Percentiles rank a stretch among this genome's conserved stretches.
Conservation (phyloP, 2,113 vertebrate genomes). For the Merops nubicus region DNA sequence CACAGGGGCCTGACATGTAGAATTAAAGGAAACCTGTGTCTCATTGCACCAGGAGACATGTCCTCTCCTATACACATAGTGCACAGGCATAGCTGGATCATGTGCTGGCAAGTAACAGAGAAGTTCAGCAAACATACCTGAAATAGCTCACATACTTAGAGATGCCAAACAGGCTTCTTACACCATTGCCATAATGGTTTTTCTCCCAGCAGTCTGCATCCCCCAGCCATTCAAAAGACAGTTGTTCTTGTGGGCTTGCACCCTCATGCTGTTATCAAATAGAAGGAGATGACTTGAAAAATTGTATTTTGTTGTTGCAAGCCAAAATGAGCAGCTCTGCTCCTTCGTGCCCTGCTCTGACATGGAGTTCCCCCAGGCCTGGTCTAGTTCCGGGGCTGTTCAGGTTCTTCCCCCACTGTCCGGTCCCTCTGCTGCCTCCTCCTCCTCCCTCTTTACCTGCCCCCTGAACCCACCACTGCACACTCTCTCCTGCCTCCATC, state of each 20-base stretch:
- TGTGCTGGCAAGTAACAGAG: constrained; percentile 31
- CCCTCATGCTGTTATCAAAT: neutral
- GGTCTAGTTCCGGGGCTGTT: neutral
- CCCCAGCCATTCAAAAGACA: neutral
- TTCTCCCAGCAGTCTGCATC: neutral
- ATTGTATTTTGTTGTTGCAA: neutral
- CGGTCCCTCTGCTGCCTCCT: accelerated
- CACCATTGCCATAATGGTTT: neutral
- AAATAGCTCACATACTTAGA: constrained; percentile 11
- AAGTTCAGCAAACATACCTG: constrained; percentile 46
- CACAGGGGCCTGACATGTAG: neutral
- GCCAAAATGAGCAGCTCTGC: neutral
- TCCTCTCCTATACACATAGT: neutral
- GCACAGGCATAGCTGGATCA: neutral
- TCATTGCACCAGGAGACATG: neutral
- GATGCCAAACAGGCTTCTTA: neutral
- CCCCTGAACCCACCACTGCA: neutral
- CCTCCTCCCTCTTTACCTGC: neutral
- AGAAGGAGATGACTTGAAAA: neutral
- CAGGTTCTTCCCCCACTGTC: neutral
- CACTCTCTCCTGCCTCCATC: neutral
- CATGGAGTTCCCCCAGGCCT: neutral
- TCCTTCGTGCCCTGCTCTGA: neutral
- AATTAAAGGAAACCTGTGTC: neutral
- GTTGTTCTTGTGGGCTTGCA: neutral